Conservation (phyloP, 2,113 vertebrate genomes). For the Mixornis gularis region DNA sequence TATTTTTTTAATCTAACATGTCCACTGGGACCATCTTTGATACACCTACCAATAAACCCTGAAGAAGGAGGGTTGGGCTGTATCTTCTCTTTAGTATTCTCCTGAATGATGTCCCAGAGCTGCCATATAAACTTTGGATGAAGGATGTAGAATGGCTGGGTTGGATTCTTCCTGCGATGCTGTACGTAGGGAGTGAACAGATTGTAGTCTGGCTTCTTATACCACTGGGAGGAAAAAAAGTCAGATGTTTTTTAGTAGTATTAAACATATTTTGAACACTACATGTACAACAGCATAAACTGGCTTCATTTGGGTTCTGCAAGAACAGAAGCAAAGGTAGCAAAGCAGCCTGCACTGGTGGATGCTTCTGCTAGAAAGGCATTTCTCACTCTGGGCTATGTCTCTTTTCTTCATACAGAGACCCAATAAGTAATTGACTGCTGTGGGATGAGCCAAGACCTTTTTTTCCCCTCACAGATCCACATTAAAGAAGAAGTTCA, state of each 20-base stretch:
- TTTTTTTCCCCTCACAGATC: not conserved
- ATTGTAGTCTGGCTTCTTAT: constrained; percentile 93
- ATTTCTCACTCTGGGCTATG: not conserved
- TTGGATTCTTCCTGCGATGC: constrained; percentile 82
- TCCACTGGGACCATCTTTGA: not conserved
- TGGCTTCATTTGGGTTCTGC: not conserved
- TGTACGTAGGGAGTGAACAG: constrained; percentile 90
- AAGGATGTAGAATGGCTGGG: constrained; percentile 93
- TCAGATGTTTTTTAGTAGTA: not conserved
- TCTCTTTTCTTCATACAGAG: not conserved
- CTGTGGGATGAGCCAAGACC: not conserved
- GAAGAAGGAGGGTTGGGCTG: constrained; percentile 98
- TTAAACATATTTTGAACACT: not conserved
- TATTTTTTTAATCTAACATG: not conserved
- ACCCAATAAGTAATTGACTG: not conserved
- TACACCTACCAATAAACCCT: constrained; percentile 90
- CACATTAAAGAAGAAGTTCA: not conserved
- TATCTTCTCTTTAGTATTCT: constrained; percentile 93
- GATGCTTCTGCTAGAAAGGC: not conserved
- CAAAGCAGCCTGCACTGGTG: not conserved
- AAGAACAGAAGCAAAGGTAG: not conserved
- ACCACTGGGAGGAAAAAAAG: constrained; percentile 81
- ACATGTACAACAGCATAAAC: not conserved
- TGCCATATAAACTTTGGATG: constrained; percentile 95
- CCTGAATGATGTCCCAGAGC: constrained; percentile 96